These are phyloP conservation scores for Oryzias melastigma DNA, from an alignment of 2,113 vertebrate genomes.

Conservation along the genomic window DNA sequence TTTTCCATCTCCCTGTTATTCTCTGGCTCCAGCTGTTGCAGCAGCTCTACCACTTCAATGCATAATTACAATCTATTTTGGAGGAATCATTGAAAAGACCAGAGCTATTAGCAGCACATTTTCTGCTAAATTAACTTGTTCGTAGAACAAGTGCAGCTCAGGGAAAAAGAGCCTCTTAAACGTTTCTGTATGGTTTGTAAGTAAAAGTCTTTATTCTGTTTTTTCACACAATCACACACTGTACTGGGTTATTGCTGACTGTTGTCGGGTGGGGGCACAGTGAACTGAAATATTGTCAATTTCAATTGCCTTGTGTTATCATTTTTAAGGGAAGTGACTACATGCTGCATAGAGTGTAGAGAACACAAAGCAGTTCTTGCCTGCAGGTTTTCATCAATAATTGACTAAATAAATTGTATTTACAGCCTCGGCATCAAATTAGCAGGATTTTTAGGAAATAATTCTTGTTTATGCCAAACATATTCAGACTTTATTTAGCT, in stretches of 20 bases:
- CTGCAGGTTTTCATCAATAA: constrained; percentile 17
- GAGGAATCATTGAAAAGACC: constrained; percentile 58
- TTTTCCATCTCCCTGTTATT: constrained; percentile 2
- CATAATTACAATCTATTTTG: constrained; percentile 70
- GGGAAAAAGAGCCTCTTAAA: constrained; percentile 8
- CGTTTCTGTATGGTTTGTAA: constrained; percentile 43
- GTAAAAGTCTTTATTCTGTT: constrained; percentile 37
- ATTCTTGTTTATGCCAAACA: constrained; percentile 1
- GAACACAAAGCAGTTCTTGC: constrained; percentile 54
- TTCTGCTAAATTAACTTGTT: constrained; percentile 69
- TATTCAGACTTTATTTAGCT: too few species aligned
- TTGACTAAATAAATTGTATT: constrained; percentile 3
- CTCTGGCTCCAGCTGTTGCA: constrained; percentile 34
- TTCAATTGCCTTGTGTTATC: constrained; percentile 36
- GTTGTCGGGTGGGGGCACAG: constrained; percentile 43
- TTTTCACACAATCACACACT: constrained; percentile 7
- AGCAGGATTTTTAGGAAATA: constrained; percentile 10
- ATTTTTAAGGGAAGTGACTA: constrained; percentile 44
- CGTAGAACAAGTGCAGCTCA: constrained; percentile 29
- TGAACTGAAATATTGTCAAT: constrained; percentile 58
- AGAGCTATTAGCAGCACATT: constrained; percentile 63
- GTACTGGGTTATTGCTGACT: not conserved
- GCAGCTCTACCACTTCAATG: constrained; percentile 35
- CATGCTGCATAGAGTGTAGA: constrained; percentile 65
- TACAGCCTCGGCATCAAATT: constrained; percentile 5